phyloP scores from a whole-genome alignment of 2,888 invertebrate species.

The Sacculina carcini region DNA sequence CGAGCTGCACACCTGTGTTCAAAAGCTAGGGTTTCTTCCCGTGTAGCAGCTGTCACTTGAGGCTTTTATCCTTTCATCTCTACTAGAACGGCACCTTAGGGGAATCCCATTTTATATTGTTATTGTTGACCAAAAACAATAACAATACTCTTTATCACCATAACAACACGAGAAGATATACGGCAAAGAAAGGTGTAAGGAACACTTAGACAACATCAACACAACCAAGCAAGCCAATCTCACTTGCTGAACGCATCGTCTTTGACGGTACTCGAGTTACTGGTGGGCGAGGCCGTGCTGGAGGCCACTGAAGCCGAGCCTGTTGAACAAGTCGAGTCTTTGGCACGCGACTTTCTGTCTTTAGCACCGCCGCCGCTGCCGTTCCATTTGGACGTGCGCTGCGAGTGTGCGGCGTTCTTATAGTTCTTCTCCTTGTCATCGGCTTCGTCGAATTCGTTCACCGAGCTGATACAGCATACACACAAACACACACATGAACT shows the following conservation, averaged over 20 bases:
- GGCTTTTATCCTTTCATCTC: too few relatives aligned
- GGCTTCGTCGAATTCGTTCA: conserved; percentile 25
- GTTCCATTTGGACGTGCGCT: conserved; percentile 18
- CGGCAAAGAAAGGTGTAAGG: too few relatives aligned
- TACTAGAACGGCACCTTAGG: too few relatives aligned
- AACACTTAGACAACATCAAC: too few relatives aligned
- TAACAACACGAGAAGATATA: too few relatives aligned
- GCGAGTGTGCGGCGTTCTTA: conserved; percentile 18
- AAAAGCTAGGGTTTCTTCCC: not conserved
- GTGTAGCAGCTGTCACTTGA: too few relatives aligned
- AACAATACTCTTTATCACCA: too few relatives aligned
- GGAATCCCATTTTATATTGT: too few relatives aligned
- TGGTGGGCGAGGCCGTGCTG: too few relatives aligned
- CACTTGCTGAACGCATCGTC: not conserved
- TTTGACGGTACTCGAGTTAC: too few relatives aligned
- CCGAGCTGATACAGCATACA: conserved; percentile 18
- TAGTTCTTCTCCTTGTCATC: conserved; percentile 25
- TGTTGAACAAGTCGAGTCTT: not conserved
- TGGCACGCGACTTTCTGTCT: conserved; percentile 20
- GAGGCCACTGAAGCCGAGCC: not conserved
- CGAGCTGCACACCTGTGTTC: too few relatives aligned
- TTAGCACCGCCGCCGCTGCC: conserved; percentile 26
- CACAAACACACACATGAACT: conserved; percentile 12
- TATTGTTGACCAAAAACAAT: too few relatives aligned
- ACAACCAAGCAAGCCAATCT: not conserved